Evolutionary conservation across 2,888 invertebrate species (phyloP), one percentile per base, ranked within the genome.

Genomic region (Hemistola chrysoprasaria): DNA sequence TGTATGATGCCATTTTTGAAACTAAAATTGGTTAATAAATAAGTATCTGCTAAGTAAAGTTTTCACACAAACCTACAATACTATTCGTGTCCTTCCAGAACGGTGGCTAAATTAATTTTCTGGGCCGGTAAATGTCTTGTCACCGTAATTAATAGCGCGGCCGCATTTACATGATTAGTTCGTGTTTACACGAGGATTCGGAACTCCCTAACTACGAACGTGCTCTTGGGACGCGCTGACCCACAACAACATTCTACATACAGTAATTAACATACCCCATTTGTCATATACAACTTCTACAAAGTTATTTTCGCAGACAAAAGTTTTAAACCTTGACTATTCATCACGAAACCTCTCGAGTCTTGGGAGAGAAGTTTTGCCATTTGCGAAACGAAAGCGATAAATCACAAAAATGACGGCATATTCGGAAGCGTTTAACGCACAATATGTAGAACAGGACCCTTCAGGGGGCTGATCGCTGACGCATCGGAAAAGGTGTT

Each of bases 401-500:
- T 75, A 70, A 74, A 70, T 77, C 67, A 65, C 55, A 59, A 59
- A 65, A 48, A 65, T 62, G 62, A 62, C 59, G 64, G 69, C 66
- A 57, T 61, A 71, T 73, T 62, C 60, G 64, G 69, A 71, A 74
- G 56, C 74, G 70, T 80, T 81, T 79, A 77, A 71, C 74, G 71
- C 68, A 65, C 72, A 74, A 78, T 81, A 80, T 82, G 73, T 76
- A 75, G 74, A 77, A 65, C 62, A 70, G 65, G 65, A 67, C 72
- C 71, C 64, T 65, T 56, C 45, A 40, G 69, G 69, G 72, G 68
- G 47, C 64, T 60, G 74, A 75, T 77, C 71, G 82, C 82, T 82
- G 83, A 82, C 79, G 70, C 75, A 72, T 74, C 74, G 68, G 62
- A 68, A 78, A 78, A 82, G 78, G 82, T 84, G 83, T 80, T 78